A percentile compares a stretch with the other conserved stretches of the same genome.
These are phyloP conservation scores for Chaenogobius annularis DNA, from an alignment of 2,113 vertebrate genomes.

Conservation along the genomic window DNA sequence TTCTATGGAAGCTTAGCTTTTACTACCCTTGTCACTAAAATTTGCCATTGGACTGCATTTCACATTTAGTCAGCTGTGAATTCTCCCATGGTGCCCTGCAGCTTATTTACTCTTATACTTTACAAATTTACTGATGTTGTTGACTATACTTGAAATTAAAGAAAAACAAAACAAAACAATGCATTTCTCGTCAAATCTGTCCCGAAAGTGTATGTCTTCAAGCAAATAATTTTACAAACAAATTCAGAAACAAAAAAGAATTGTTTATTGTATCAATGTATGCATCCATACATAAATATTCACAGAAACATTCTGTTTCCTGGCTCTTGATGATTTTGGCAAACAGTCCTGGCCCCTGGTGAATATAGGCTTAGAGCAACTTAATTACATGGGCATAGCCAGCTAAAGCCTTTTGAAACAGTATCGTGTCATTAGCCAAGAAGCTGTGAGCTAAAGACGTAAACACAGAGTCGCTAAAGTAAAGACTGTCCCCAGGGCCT, in stretches of 20 bases:
- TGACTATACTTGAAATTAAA: background rate
- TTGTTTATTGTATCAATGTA: background rate
- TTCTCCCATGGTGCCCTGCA: background rate
- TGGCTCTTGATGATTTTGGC: background rate
- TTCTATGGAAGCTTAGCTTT: too few relatives aligned
- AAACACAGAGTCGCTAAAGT: conserved; percentile 3
- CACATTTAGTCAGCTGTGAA: background rate
- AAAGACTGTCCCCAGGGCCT: conserved; percentile 3
- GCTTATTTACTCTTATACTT: background rate
- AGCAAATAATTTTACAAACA: too few relatives aligned
- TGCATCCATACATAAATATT: background rate
- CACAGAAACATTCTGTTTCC: background rate
- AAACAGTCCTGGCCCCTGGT: background rate
- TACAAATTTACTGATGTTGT: background rate
- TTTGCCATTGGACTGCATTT: too few relatives aligned
- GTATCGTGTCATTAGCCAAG: conserved; percentile 17
- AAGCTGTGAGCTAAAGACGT: background rate
- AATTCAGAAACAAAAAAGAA: too few relatives aligned
- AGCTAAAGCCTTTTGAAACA: conserved; percentile 2
- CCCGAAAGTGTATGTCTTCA: background rate
- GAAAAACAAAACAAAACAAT: background rate
- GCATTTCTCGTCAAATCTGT: background rate
- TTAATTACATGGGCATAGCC: background rate
- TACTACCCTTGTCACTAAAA: too few relatives aligned
- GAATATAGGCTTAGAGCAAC: conserved; percentile 5